phyloP scores from a whole-genome alignment of 2,888 invertebrate genomes.

The Cybosia mesomella region DNA sequence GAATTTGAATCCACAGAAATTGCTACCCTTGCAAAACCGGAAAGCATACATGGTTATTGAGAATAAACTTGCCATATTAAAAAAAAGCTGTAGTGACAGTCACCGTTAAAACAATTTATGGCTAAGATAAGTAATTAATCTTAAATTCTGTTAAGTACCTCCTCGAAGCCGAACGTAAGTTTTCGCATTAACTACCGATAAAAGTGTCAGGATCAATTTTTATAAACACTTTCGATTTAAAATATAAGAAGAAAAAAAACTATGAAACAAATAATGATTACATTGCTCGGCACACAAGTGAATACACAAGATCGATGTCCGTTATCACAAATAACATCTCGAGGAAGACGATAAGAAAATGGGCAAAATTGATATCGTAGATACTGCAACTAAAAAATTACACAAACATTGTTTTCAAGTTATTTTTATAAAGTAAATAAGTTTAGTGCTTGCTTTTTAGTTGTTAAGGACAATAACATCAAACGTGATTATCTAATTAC shows the following conservation, averaged over 20 bases:
- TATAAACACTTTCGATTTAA: slow-evolving; percentile 11
- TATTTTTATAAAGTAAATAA: background rate
- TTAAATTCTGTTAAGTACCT: background rate
- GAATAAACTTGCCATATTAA: no score
- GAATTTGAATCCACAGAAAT: background rate
- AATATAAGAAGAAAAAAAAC: background rate
- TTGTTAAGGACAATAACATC: background rate
- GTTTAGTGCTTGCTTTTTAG: background rate
- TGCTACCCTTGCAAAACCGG: background rate
- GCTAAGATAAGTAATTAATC: background rate
- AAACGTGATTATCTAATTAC: slow-evolving; percentile 54
- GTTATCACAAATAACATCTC: slow-evolving; percentile 17
- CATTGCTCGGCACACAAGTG: background rate
- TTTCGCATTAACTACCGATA: slow-evolving; percentile 6
- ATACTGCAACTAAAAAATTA: background rate
- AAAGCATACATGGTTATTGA: no score
- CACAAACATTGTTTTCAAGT: background rate
- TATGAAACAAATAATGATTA: background rate
- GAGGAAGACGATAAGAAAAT: slow-evolving; percentile 4
- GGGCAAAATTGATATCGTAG: no score
- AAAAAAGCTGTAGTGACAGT: background rate
- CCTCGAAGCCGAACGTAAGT: background rate
- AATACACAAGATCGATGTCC: background rate
- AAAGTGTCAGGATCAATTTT: background rate
- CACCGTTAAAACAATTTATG: background rate